Percentiles rank a stretch among this genome's conserved stretches.
phyloP scores from a whole-genome alignment of 2,797 vertebrate genomes.

The Mastacembelus armatus region DNA sequence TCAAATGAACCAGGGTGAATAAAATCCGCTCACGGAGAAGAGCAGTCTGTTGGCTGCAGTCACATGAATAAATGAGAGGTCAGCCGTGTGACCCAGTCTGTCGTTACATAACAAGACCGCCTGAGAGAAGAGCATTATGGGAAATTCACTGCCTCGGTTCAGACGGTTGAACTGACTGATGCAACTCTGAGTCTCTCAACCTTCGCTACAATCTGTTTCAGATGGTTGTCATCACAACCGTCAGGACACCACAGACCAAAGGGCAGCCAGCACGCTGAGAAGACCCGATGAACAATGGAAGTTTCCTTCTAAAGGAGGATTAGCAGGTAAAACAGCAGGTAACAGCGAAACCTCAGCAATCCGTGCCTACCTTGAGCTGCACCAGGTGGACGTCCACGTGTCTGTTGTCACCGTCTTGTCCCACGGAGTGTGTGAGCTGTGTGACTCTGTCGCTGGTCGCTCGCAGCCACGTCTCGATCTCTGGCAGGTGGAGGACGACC shows the following conservation, averaged over 20 bases:
- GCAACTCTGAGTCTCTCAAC: too few species aligned
- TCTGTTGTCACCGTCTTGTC: slow-evolving; percentile 90
- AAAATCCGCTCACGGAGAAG: too few species aligned
- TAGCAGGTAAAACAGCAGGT: too few species aligned
- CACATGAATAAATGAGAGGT: slow-evolving; percentile 29
- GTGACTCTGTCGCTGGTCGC: slow-evolving; percentile 90
- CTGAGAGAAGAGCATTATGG: slow-evolving; percentile 32
- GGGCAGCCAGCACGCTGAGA: too few species aligned
- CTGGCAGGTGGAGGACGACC: slow-evolving; percentile 95
- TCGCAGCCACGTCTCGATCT: slow-evolving; percentile 98
- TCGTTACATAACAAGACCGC: slow-evolving; percentile 36
- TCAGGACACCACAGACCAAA: too few species aligned
- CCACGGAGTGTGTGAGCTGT: slow-evolving; percentile 93
- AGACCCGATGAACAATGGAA: too few species aligned
- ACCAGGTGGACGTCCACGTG: slow-evolving; percentile 97
- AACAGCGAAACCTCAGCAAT: too few species aligned
- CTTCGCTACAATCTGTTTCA: too few species aligned
- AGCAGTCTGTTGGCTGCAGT: too few species aligned
- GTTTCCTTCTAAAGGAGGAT: too few species aligned
- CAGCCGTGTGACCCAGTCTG: background rate
- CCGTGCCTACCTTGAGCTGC: slow-evolving; percentile 91
- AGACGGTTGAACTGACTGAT: background rate
- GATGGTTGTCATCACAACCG: too few species aligned
- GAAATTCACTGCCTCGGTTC: slow-evolving; percentile 19
- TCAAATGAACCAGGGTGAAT: too few species aligned